Conservation (phyloP, 53 echinoderm and acorn worm genomes). For the Stichopus horrens region DNA sequence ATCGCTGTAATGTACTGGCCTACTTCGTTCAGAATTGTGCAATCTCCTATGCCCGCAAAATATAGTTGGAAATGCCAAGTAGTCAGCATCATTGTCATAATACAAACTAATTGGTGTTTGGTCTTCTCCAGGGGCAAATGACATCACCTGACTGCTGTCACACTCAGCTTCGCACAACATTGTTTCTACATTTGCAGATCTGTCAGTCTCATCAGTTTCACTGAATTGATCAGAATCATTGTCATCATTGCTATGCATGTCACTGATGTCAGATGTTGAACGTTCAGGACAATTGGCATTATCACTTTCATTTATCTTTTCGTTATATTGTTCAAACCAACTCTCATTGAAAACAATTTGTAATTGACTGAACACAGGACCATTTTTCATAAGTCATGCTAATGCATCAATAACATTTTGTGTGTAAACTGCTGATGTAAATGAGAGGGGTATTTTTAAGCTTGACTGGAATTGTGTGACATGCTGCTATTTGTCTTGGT, state of each 20-base stretch:
- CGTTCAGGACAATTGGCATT: background rate
- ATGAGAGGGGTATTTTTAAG: constrained; percentile 41
- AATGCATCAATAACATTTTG: constrained; percentile 55
- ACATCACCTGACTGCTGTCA: constrained; percentile 30
- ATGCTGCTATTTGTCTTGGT: constrained; percentile 36
- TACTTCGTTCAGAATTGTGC: constrained; percentile 8
- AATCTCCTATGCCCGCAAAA: constrained; percentile 47
- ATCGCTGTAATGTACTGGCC: constrained; percentile 32
- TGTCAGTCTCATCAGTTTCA: constrained; percentile 5
- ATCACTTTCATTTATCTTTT: background rate
- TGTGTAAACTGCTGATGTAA: background rate
- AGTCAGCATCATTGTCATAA: constrained; percentile 56
- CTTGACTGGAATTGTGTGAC: constrained; percentile 56
- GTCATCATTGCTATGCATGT: background rate
- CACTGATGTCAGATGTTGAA: background rate
- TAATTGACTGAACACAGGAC: constrained; percentile 36
- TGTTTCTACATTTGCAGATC: constrained; percentile 38
- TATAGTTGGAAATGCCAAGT: constrained; percentile 55
- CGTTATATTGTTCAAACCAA: background rate
- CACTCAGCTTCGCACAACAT: constrained; percentile 16
- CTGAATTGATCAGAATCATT: background rate
- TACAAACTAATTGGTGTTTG: constrained; percentile 45
- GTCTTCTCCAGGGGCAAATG: constrained; percentile 53
- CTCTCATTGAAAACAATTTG: constrained; percentile 14
- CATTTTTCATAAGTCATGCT: constrained; percentile 45